Base-by-base conservation (phyloP, 2,888 invertebrate species). In the Prosopocoilus inquinatus region DNA sequence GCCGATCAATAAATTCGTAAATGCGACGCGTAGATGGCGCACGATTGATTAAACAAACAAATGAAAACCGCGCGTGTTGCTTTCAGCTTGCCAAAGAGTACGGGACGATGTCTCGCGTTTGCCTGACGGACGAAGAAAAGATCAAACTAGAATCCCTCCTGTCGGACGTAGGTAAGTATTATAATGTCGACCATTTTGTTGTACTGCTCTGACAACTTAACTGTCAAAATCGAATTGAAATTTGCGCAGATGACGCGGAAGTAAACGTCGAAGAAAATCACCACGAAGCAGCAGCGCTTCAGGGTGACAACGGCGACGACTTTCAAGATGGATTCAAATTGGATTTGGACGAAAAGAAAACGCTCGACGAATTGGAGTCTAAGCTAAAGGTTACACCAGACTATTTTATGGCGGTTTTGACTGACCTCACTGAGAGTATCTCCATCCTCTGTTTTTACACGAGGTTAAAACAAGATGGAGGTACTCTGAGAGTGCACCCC, bases 71-170 rank as follows among this genome's bases (percentile, higher is more conserved):
- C 16, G 9, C 43, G 9, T 32, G 3, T 13, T 47, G 5, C 13
- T 63, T 61, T 49, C 47, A 63, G 63, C 46, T 63, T n/a, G 63
- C 61, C 8, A 63, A 63, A 34, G 47, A 60, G 38, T 32, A 43
- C 35, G 55, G 49, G 7, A 1, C 7, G 20, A 61, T 57, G 60
- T 43, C 57, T 2, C 51, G 53, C 16, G 52, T 53, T 50, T 55
- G 58, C 33, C 46, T 65, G 46, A 65, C 65, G n/a, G 65, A 65
- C 39, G 65, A 63, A 50, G 65, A 64, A 56, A 65, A 63, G 50
- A 3, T 55, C n/a, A 57, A 60, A 48, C 52, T 65, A 34, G 59
- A 64, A 35, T 7, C 35, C 7, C 53, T 65, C 45, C 53, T 65
- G 8, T 35, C 48, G 11, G 65, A 65, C 50, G 49, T 62, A n/a